Evolutionary conservation across 1,140 invertebrate species (phyloP).

Genomic region (Bombus impatiens): DNA sequence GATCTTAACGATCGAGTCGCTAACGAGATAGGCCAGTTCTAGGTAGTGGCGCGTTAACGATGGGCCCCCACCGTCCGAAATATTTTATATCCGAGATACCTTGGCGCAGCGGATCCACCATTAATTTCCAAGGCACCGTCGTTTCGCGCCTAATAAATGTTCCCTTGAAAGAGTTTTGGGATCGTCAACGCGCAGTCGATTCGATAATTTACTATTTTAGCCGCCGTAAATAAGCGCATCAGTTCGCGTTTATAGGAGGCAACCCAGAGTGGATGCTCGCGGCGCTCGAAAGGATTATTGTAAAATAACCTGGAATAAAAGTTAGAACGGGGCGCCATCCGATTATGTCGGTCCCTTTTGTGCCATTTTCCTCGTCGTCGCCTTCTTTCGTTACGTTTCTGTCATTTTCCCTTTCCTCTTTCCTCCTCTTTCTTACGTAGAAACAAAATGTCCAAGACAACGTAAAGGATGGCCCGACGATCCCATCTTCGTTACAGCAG

Average conservation of each 20-base stretch:
- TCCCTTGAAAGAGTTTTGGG: slow-evolving; percentile 50
- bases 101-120: slow-evolving; percentile 56
- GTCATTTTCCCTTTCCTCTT: no score
- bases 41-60: slow-evolving; percentile 69
- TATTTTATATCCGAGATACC: slow-evolving; percentile 67
- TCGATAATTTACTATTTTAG: slow-evolving; percentile 71
- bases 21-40: slow-evolving; percentile 73
- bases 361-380: neutral
- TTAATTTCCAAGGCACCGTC: slow-evolving; percentile 67
- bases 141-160: slow-evolving; percentile 69
- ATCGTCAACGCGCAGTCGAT: slow-evolving; percentile 65
- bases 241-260: slow-evolving; percentile 43
- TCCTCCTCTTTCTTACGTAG: neutral
- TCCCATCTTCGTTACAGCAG: slow-evolving; percentile 27
- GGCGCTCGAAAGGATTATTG: slow-evolving; percentile 28
- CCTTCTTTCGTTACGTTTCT: neutral
- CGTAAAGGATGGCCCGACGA: slow-evolving; percentile 28
- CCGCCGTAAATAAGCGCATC: slow-evolving; percentile 58
- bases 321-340: neutral
- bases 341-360: neutral
- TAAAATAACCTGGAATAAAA: slow-evolving; percentile 37
- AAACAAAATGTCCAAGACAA: slow-evolving; percentile 15
- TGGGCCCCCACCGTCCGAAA: slow-evolving; percentile 60
- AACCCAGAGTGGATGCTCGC: neutral
- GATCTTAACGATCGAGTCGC: slow-evolving; percentile 70